Percentiles rank a stretch among this genome's conserved stretches.
phyloP scores from a whole-genome alignment of 35 echinoderm and acorn worm species.

The Apostichopus japonicus region DNA sequence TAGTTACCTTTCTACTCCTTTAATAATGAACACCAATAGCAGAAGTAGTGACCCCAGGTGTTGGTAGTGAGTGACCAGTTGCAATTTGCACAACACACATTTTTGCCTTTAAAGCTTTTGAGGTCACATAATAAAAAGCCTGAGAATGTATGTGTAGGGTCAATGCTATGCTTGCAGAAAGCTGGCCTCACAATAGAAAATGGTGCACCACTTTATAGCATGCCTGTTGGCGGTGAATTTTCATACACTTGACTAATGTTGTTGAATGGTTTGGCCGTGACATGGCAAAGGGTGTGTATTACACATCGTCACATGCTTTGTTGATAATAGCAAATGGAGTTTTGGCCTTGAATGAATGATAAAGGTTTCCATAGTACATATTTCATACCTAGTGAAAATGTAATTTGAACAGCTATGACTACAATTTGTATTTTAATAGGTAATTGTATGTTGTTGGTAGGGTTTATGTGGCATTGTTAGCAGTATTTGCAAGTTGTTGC shows the following conservation, averaged over 20 bases:
- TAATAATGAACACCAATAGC: neutral
- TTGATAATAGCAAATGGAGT: too few species aligned
- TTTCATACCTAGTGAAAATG: too few species aligned
- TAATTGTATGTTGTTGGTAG: too few species aligned
- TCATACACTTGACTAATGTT: neutral
- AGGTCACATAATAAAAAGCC: neutral
- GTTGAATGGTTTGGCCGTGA: neutral
- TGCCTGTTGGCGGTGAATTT: neutral
- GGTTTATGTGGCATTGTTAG: too few species aligned
- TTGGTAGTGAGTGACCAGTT: neutral
- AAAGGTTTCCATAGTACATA: too few species aligned
- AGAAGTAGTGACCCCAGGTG: neutral
- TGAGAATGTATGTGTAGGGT: neutral
- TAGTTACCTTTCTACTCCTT: neutral
- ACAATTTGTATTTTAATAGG: too few species aligned
- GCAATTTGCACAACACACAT: neutral
- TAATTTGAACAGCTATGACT: too few species aligned
- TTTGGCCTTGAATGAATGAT: too few species aligned
- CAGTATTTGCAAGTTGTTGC: too few species aligned
- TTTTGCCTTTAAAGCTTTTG: neutral
- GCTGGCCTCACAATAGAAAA: neutral
- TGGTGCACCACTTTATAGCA: neutral
- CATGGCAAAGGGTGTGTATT: neutral
- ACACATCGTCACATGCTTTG: too few species aligned
- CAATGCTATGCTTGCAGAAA: neutral